Base-by-base conservation (phyloP, 37 sponge, comb jelly and placozoan genomes). In the Haliclona indistincta region DNA sequence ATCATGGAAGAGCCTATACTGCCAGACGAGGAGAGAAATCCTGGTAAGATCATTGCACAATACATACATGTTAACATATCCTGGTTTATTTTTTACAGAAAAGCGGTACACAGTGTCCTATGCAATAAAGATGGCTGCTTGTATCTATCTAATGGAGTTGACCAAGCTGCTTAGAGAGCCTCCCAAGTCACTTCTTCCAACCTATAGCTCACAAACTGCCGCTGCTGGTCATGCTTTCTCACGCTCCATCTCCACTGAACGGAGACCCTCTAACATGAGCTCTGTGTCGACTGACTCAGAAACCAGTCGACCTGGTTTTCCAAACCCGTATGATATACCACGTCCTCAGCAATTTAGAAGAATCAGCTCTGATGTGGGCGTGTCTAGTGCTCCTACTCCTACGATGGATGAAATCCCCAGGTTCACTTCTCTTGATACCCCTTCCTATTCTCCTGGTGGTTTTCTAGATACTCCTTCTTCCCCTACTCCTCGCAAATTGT, bases 81-180 rank as follows among this genome's bases (percentile, higher is more conserved):
- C 7, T 58, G 7, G 11, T 58, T 58, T 58, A 58, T 25, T 58
- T n/a, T 25, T n/a, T n/a, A n/a, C 30, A 19, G 38, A 70, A 2
- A 49, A 66, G 4, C 49, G 44, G 37, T 35, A 40, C 15, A 38
- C 75, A 10, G 71, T 89, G 8, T 77, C 78, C 0, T 81, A 67
- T 79, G 74, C 87, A 11, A 39, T 91, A 0, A 85, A 86, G 52
- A 81, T 82, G 82, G 43, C 70, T 25, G 83, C 83, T 33, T 91
- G 92, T 78, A 68, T 65, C 1, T 75, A 86, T 2, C 54, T 91
- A 49, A 39, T 74, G 17, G 92, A 91, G 53, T 86, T 91, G 34
- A 91, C 87, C 17, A 41, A 44, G 2, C 75, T 86, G 8, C 56
- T 91, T 4, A 54, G 87, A 25, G 84, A 91, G 38, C 75, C 75